Conservation (phyloP, 2,113 vertebrate species). For the Chloropsis hardwickii region DNA sequence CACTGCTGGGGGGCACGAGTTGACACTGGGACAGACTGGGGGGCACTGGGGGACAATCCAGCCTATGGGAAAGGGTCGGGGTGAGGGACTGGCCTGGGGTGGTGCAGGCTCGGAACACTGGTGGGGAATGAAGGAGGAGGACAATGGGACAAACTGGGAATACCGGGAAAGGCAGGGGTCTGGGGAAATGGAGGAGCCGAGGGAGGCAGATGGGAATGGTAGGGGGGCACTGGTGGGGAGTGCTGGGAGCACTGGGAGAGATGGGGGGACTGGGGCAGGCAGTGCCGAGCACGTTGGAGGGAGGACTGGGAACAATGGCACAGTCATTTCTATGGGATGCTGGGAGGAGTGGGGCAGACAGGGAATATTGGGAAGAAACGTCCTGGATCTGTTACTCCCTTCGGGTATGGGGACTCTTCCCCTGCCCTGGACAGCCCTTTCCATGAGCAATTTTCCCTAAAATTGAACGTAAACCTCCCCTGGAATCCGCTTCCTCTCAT, state of each 20-base stretch:
- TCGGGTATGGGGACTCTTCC: no score
- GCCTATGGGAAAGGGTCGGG: rapidly evolving
- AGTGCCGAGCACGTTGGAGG: background rate
- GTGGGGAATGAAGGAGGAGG: no score
- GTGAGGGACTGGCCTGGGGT: background rate
- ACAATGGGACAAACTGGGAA: background rate
- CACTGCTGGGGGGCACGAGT: background rate
- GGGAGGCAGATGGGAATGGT: background rate
- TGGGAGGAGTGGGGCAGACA: background rate
- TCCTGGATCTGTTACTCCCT: background rate
- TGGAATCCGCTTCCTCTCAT: background rate
- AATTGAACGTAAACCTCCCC: background rate
- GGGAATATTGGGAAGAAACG: background rate
- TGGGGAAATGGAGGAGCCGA: no score
- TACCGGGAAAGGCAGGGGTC: background rate
- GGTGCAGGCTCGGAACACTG: background rate
- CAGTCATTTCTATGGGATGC: rapidly evolving
- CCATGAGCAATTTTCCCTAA: background rate
- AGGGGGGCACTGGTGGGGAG: no score
- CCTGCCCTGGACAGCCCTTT: background rate
- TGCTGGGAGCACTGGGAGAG: background rate
- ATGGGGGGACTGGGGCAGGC: background rate
- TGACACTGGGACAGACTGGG: background rate
- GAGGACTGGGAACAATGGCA: background rate
- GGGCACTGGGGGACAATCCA: no score